Evolutionary conservation across 2,113 vertebrate genomes (phyloP), one percentile per base, ranked within the genome.

Genomic region (Corapipo altera): DNA sequence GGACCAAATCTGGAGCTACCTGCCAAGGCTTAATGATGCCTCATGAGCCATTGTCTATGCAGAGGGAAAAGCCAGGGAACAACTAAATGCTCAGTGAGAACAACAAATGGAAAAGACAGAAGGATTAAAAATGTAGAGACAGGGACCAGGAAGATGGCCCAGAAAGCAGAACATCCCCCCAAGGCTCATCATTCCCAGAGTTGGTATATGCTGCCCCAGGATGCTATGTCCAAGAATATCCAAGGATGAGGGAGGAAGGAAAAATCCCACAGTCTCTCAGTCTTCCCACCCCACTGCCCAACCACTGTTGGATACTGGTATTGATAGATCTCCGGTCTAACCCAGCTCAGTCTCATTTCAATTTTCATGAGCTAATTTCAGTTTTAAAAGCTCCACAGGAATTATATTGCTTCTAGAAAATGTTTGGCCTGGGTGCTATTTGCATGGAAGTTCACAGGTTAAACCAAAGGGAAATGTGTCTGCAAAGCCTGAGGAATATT

Each of bases 401-500:
- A 59, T 52, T 48, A 49, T 10, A 35, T 11, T 41, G 11, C 48
- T 76, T 85, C 83, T 49, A 80, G 64, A 82, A 91, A 77, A 74
- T 55, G 4, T 74, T 85, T 93, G 51, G 24, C 48, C 52, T 77
- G 49, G 15, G 22, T 88, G 88, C 69, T 71, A 21, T 54, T 55
- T 12, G 17, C 61, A 57, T 74, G 75, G 32, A 83, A 77, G 55
- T 74, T 69, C 65, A 59, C 5, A 41, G 1, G 32, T 59, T 46
- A 91, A 41, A 64, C 43, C 35, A 59, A 91, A 86, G 32, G 24
- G 49, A 85, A 93, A 64, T 7, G 3, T n/a, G 48, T 64, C 23
- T 80, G 52, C 79, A 79, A 96, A 95, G 88, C 33, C 55, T 17
- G 26, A 90, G 69, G 90, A 95, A 77, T 74, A 94, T 71, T 96